A percentile compares a stretch with the other conserved stretches of the same genome.
phyloP scores from a whole-genome alignment of 2,888 invertebrate species.

The Trachelus tabidus region DNA sequence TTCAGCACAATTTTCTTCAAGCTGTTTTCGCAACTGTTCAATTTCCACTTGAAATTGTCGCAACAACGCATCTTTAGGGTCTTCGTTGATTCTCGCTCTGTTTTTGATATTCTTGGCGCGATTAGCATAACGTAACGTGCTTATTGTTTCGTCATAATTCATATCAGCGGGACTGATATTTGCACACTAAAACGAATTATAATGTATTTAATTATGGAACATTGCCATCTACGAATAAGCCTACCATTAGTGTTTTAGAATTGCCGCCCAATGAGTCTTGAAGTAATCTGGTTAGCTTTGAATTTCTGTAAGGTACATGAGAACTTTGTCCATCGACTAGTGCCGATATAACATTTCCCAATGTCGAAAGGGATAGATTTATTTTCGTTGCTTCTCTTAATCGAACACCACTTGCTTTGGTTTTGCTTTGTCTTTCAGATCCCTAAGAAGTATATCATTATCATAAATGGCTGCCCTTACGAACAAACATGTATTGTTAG shows the following conservation, averaged over 20 bases:
- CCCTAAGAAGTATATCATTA: conserved; percentile 72
- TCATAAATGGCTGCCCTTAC: neutral
- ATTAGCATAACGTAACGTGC: conserved; percentile 96
- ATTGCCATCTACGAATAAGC: conserved; percentile 2
- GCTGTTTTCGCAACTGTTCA: conserved; percentile 86
- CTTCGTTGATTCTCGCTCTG: conserved; percentile 95
- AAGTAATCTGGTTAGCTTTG: conserved; percentile 91
- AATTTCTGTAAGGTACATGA: conserved; percentile 98
- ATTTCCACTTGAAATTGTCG: conserved; percentile 97
- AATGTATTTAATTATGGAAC: conserved; percentile 6
- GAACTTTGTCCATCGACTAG: conserved; percentile 96
- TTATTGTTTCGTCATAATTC: conserved; percentile 97
- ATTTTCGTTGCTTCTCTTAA: conserved; percentile 98
- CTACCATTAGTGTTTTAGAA: conserved; percentile 92
- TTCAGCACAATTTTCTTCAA: conserved; percentile 75
- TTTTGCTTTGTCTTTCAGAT: conserved; percentile 96
- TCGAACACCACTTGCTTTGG: conserved; percentile 92
- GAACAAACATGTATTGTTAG: conserved; percentile 39
- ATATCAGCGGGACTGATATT: conserved; percentile 96
- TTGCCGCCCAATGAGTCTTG: conserved; percentile 98
- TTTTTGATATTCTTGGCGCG: conserved; percentile 98
- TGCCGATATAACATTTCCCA: conserved; percentile 98
- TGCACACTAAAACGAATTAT: conserved; percentile 78
- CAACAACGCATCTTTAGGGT: conserved; percentile 95
- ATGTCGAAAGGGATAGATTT: conserved; percentile 94